Base-by-base conservation (phyloP, 2,888 invertebrate species). In the Latrodectus elegans region DNA sequence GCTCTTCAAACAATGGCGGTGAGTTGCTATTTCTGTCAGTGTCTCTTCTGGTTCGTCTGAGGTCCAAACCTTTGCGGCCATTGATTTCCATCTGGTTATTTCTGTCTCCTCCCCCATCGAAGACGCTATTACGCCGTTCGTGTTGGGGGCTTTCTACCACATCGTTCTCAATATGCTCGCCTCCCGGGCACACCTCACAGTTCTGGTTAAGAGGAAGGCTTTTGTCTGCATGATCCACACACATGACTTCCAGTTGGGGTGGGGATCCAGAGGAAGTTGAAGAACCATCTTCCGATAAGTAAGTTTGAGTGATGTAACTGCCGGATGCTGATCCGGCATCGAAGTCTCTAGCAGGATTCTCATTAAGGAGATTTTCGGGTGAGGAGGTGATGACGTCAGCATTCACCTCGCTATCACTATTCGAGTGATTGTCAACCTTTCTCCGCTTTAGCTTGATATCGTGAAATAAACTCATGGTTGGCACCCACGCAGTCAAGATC, bases 391-490 rank as follows among this genome's bases (percentile, higher is more conserved):
- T 89, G 26, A 87, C 51, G 73, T 89, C 89, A 4, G 74, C 79
- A 51, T 74, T 71, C 11, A 70, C 79, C 67, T 89, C 89, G n/a
- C 89, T 76, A 68, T 89, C 89, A 77, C 89, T 89, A 74, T 84
- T 84, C 76, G 79, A 83, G 64, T 83, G 83, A 49, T 71, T 84
- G 73, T 89, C 89, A 15, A 89, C 79, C 78, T 88, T 89, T 26
- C 88, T 76, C 10, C 89, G 81, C 71, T 89, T 89, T 53, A 89
- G 67, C 68, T 89, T 89, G 55, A 88, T 84, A 67, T 89, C 88
- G 81, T 89, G 89, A 73, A 89, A 89, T 73, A 89, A 83, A 84
- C 88, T 88, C 89, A 89, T 89, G 72, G 81, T 89, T 78, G 65
- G 77, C 73, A 85, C 67, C 88, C 89, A 82, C 81, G 82, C 70